Evolutionary conservation across 2,888 invertebrate genomes (phyloP).

Genomic region (Unio delphinus): DNA sequence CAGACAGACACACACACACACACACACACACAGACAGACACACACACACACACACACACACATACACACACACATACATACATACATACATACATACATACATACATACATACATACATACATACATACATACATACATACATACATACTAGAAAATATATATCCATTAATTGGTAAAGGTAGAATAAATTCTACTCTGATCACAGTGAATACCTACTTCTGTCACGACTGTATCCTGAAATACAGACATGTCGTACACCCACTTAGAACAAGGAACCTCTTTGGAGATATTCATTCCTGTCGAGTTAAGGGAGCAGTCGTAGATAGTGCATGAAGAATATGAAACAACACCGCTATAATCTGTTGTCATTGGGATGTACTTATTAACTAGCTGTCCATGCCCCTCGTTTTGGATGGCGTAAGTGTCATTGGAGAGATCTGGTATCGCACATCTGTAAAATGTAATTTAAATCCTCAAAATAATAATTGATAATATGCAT

Average conservation of each 20-base stretch:
- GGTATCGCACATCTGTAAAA: constrained; percentile 14
- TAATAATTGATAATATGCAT: too few species aligned
- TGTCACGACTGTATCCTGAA: constrained; percentile 17
- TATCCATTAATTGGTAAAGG: too few species aligned
- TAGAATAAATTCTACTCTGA: too few species aligned
- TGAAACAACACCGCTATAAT: neutral
- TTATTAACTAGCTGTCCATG: constrained; percentile 9
- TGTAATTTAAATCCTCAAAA: neutral
- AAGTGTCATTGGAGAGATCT: constrained; percentile 11
- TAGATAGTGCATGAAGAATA: constrained; percentile 3
- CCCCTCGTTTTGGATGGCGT: constrained; percentile 7
- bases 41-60: too few species aligned
- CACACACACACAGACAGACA: too few species aligned
- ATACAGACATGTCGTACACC: constrained; percentile 25
- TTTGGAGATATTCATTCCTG: neutral
- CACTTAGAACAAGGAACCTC: constrained; percentile 15
- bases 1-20: too few species aligned
- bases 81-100: too few species aligned
- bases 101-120: too few species aligned
- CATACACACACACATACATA: too few species aligned
- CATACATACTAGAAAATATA: too few species aligned
- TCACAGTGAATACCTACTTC: constrained; percentile 12
- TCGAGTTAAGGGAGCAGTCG: neutral
- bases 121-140: too few species aligned
- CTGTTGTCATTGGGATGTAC: constrained; percentile 6